Evolutionary conservation across 2,113 vertebrate species (phyloP), one percentile per base, ranked within the genome.

Genomic region (Seriola aureovittata): DNA sequence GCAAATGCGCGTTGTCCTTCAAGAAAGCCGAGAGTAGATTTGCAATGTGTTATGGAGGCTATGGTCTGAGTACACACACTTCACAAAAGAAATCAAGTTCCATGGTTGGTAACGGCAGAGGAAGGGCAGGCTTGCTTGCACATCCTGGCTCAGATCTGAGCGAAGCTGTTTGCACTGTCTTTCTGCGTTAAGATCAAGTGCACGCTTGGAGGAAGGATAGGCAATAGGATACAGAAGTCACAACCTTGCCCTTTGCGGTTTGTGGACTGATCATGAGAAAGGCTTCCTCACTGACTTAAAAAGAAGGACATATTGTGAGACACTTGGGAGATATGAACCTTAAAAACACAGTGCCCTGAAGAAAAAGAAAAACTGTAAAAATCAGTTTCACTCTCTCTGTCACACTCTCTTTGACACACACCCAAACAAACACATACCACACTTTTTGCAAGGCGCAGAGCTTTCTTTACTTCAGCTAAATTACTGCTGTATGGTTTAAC

Each of bases 161-260:
- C 60, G 87, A 87, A 82, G 81, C 75, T 88, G 71, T 87, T 80
- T 91, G 88, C 48, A 57, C 86, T 93, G 80, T 91, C 87, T 29
- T 69, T 86, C 67, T 89, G 75, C 11, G 84, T 94, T 93, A 92
- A 80, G 84, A 91, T 93, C 91, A 93, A 92, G 68, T 73, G 50
- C 38, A 50, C 66, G 90, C 90, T 92, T 40, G 75, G 79, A 93
- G 91, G 87, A 91, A 90, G 80, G 78, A 85, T 75, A 87, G 84
- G 75, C 76, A 85, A 58, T 48, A 66, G 77, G 85, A 93, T 87
- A 68, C 82, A 78, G 75, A 11, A 19, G 92, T 88, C 86, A 48
- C 79, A 94, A 92, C 80, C 86, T 85, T 92, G 91, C 89, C 87
- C 94, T 92, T 83, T 94, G 89, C 79, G 46, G 81, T 93, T 90